Evolutionary conservation across 2,797 vertebrate species (phyloP).

Genomic region (Tangara arthus): DNA sequence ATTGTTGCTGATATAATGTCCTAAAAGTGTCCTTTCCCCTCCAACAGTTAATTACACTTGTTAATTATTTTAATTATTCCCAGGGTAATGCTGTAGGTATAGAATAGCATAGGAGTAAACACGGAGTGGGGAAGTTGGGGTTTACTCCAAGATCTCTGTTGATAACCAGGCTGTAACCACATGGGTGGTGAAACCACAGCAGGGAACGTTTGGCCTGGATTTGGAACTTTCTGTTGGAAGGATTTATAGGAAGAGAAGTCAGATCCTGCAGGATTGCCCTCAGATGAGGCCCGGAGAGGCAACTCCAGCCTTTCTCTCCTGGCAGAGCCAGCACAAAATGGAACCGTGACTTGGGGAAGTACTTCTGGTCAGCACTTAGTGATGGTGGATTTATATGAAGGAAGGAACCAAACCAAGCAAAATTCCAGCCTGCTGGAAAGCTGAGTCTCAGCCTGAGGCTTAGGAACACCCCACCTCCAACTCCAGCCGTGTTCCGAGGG

Average conservation of each 20-base stretch:
- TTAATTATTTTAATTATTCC: conserved; percentile 42
- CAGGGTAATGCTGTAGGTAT: not conserved
- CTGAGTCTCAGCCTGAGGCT: not conserved
- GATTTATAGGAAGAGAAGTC: not conserved
- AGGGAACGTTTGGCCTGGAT: not conserved
- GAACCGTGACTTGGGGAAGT: accelerated
- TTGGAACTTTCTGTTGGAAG: not conserved
- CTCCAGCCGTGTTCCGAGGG: accelerated
- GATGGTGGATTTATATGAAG: accelerated
- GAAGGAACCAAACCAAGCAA: not conserved
- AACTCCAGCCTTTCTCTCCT: not conserved
- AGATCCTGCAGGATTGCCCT: not conserved
- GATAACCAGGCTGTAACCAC: not conserved
- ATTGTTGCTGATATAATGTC: conserved; percentile 1
- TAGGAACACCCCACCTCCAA: not conserved
- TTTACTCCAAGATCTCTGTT: not conserved
- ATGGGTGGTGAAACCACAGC: not conserved
- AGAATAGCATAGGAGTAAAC: not conserved
- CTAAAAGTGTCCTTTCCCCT: conserved; percentile 18
- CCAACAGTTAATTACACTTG: conserved; percentile 29
- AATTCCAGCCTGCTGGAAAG: not conserved
- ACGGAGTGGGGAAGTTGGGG: accelerated
- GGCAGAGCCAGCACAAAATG: accelerated
- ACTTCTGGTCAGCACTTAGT: accelerated
- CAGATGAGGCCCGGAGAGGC: accelerated